Evolutionary conservation across 2,888 invertebrate genomes (phyloP).

Genomic region (Dasypogon diadema): DNA sequence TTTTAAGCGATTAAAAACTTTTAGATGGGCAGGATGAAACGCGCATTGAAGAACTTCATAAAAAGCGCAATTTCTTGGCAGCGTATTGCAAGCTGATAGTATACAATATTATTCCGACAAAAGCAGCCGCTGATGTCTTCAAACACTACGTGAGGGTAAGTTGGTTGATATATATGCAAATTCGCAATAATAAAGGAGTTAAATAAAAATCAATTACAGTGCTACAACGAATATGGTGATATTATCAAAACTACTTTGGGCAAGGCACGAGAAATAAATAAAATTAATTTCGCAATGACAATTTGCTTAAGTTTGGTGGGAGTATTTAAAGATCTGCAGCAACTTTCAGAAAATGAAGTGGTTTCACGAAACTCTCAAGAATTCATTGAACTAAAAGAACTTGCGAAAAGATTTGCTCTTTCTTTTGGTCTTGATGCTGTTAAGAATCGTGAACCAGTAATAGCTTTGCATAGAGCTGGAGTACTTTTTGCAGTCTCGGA

Average conservation of each 20-base stretch:
- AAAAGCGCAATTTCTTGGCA: constrained; percentile 94
- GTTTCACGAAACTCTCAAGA: constrained; percentile 82
- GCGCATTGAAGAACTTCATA: constrained; percentile 96
- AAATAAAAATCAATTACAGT: no score
- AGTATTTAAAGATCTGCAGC: constrained; percentile 81
- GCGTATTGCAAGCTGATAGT: constrained; percentile 98
- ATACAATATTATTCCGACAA: constrained; percentile 95
- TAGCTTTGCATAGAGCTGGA: constrained; percentile 94
- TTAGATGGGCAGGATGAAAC: constrained; percentile 93
- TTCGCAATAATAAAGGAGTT: no score
- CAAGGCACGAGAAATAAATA: constrained; percentile 97
- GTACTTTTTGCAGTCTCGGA: constrained; percentile 85
- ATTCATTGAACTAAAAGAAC: constrained; percentile 92
- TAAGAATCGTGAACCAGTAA: constrained; percentile 96
- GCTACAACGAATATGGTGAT: constrained; percentile 98
- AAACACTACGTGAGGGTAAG: constrained; percentile 95
- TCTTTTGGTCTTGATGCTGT: constrained; percentile 97
- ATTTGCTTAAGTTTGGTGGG: constrained; percentile 92
- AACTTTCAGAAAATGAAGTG: constrained; percentile 68
- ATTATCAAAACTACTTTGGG: constrained; percentile 97
- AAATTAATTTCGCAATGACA: constrained; percentile 94
- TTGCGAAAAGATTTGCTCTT: constrained; percentile 95
- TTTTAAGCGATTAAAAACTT: constrained; percentile 10
- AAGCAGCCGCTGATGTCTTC: constrained; percentile 93
- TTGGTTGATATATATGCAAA: no score